Conservation (phyloP, 2,113 vertebrate genomes). For the Gadus chalcogrammus region DNA sequence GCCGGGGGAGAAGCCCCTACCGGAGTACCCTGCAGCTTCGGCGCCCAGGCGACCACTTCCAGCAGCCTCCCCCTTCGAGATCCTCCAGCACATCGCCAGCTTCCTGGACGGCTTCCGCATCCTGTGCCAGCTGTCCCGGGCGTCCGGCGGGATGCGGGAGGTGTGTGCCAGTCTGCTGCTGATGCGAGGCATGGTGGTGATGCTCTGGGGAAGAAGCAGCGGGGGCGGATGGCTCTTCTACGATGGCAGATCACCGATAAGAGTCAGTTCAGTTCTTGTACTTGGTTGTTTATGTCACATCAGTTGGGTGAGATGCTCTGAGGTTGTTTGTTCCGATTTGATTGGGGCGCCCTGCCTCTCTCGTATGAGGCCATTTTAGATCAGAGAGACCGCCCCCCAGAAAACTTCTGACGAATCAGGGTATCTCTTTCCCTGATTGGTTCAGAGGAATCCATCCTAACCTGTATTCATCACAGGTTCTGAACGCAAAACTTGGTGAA, state of each 20-base stretch:
- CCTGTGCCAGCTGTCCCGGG: conserved; percentile 91
- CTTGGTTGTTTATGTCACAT: too few relatives aligned
- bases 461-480: too few relatives aligned
- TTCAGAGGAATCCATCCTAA: too few relatives aligned
- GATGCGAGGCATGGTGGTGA: conserved; percentile 94
- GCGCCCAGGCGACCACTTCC: conserved; percentile 77
- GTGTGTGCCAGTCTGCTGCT: conserved; percentile 93
- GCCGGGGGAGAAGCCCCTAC: conserved; percentile 66
- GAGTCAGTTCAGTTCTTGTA: conserved; percentile 66
- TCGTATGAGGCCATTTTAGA: too few relatives aligned
- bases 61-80: conserved; percentile 91
- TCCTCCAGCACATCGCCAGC: conserved; percentile 89
- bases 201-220: conserved; percentile 89
- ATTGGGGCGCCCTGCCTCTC: too few relatives aligned
- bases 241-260: conserved; percentile 98
- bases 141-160: conserved; percentile 91
- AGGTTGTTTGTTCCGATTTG: too few relatives aligned
- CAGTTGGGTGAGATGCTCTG: too few relatives aligned
- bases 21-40: conserved; percentile 65
- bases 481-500: too few relatives aligned
- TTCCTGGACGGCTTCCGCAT: conserved; percentile 97
- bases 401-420: too few relatives aligned
- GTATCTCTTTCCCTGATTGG: too few relatives aligned
- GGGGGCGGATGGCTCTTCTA: conserved; percentile 77
- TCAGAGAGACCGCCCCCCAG: too few relatives aligned